These are phyloP conservation scores for Caerostris darwini DNA, from an alignment of 1,140 invertebrate species.

Conservation along the genomic window DNA sequence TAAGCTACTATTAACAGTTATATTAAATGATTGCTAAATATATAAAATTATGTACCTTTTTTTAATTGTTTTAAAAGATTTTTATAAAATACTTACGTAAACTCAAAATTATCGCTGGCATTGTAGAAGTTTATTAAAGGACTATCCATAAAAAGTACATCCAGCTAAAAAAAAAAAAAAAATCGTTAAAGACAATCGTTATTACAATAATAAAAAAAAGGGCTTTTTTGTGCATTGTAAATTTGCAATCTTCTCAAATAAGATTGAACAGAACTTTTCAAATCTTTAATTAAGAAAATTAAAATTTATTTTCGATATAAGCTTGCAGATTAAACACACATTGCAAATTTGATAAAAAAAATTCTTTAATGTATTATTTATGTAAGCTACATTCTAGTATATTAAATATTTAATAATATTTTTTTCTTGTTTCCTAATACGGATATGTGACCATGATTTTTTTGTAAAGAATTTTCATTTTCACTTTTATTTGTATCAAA, in stretches of 20 bases:
- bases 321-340: no score
- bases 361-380: not conserved
- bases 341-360: no score
- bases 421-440: not conserved
- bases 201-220: not conserved
- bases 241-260: no score
- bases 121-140: conserved; percentile 48
- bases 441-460: no score
- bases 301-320: no score
- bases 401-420: not conserved
- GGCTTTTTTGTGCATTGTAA: no score
- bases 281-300: no score
- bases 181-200: not conserved
- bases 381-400: not conserved
- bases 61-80: not conserved
- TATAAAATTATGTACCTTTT: not conserved
- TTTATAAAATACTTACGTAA: conserved; percentile 26
- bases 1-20: no score
- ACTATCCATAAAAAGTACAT: conserved; percentile 72
- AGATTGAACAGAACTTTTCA: no score
- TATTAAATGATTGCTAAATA: no score
- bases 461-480: not conserved
- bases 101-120: conserved; percentile 48
- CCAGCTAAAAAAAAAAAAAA: conserved; percentile 26
- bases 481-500: no score